Base-by-base conservation (phyloP, 2,888 invertebrate species). In the Apodemia duryi region DNA sequence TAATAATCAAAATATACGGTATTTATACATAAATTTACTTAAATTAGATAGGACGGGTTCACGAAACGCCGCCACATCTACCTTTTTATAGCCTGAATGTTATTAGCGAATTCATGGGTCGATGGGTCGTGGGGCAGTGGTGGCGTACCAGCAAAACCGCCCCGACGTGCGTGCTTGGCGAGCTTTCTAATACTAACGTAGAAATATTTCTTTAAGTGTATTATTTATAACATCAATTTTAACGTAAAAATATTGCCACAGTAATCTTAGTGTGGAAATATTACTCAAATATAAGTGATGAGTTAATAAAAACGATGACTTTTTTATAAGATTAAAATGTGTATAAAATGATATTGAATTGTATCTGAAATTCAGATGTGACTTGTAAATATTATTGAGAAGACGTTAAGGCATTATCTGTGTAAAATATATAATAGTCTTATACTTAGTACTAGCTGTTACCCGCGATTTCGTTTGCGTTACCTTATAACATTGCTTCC, bases 141-240 rank as follows among this genome's bases (percentile, higher is more conserved):
- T 77, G 83, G 71, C 72, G 77, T 74, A 88, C 87, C 85, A 88
- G 83, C 84, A 84, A 74, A 75, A 76, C 73, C 70, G 85, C 71
- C 67, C 72, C 75, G 85, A 88, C 89, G 88, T 84, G 84, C 77
- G 75, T 73, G 72, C 68, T 69, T 70, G 69, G 72, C 72, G 66
- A 69, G 61, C 64, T 28, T 65, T 65, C 41, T 46, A 61, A 11
- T 49, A n/a, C 7, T 46, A 49, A 29, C 28, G n/a, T 35, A 9
- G 46, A 60, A 57, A 66, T 57, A 66, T 51, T 63, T 49, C 35
- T 52, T 2, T 35, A 38, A 10, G 46, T 46, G 46, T 13, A 3
- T 32, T 46, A 46, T 46, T 46, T 46, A 46, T 13, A 46, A 46
- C 13, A 21, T 21, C 21, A 4, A 46, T 13, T 46, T n/a, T 46